phyloP scores from a whole-genome alignment of 2,797 vertebrate species.

The Urophycis tenuis region DNA sequence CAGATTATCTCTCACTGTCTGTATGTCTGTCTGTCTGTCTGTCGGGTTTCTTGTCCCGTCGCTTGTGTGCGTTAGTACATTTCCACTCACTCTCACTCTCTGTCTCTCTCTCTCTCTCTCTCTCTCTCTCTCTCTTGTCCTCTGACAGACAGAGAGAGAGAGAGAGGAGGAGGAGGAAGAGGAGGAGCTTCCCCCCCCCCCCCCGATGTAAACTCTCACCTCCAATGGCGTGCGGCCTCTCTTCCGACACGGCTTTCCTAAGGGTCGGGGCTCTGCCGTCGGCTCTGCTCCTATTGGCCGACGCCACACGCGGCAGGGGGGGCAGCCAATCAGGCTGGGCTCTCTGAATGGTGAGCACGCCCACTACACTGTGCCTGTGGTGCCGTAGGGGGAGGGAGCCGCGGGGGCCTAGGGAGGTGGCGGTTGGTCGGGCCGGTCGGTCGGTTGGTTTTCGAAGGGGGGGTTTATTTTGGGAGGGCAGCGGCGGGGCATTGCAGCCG shows the following conservation, averaged over 20 bases:
- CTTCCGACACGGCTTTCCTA: slow-evolving; percentile 97
- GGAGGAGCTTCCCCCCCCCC: slow-evolving; percentile 48
- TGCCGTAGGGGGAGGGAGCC: slow-evolving; percentile 87
- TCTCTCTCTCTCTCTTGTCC: slow-evolving; percentile 60
- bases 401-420: slow-evolving; percentile 75
- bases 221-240: slow-evolving; percentile 86
- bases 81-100: slow-evolving; percentile 21
- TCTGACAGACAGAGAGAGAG: slow-evolving; percentile 50
- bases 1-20: slow-evolving; percentile 21
- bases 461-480: slow-evolving; percentile 17
- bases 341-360: slow-evolving; percentile 95
- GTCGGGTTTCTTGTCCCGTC: slow-evolving; percentile 40
- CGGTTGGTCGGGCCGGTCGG: slow-evolving; percentile 2
- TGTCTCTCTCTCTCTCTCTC: slow-evolving; percentile 56
- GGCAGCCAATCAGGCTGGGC: slow-evolving; percentile 92
- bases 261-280: slow-evolving; percentile 93
- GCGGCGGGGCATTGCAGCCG: slow-evolving; percentile 8
- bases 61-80: slow-evolving; percentile 74
- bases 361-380: slow-evolving; percentile 98
- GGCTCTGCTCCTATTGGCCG: slow-evolving; percentile 87
- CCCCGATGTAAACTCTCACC: slow-evolving; percentile 73
- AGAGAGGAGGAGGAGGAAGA: slow-evolving; percentile 59
- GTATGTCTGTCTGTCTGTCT: slow-evolving; percentile 19
- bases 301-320: slow-evolving; percentile 62
- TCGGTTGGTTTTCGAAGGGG: slow-evolving; percentile 4